Base-by-base conservation (phyloP, 2,888 invertebrate genomes). In the Drosophila aldrichi region DNA sequence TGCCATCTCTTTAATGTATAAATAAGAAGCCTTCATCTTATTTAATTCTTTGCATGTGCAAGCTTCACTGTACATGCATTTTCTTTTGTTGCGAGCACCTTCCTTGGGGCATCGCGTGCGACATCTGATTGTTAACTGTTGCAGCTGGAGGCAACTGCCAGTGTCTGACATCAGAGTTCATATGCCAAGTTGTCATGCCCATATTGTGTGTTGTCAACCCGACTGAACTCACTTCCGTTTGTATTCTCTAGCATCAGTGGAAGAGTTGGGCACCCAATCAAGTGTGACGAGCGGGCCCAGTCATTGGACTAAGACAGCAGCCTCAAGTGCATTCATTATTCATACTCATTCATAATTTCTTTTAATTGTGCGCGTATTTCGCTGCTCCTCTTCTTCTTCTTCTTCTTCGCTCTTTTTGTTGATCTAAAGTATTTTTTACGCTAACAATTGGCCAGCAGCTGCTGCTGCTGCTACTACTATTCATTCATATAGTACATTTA, bases 151-250 rank as follows among this genome's bases (percentile, higher is more conserved):
- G 29, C 40, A 64, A 46, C 22, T 14, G 36, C 32, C 18, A 20
- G 25, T n/a, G 40, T 36, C 18, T 49, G 46, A 77, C 59, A 63
- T 48, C 70, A 67, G 70, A 60, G 70, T 48, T 61, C 68, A 68
- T 34, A 25, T 67, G 60, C 10, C 56, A 56, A 66, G 43, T 49
- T 70, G 70, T 60, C 58, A 44, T 48, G 36, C 51, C 12, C 25
- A 38, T 44, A 38, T 44, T 40, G 9, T 44, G 38, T 14, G 54
- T 57, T 55, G 55, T 75, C 73, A 75, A 75, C 77, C 81, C 77
- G 40, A 55, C 56, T 84, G 84, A 85, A 85, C 84, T 77, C 84
- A 84, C 87, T 85, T 85, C 84, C 84, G 84, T 77, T 77, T 82
- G 25, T 56, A 40, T 48, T 59, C 7, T 48, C 20, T 12, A 32